Evolutionary conservation across 2,888 invertebrate species (phyloP), one percentile per base, ranked within the genome.

Genomic region (Hemicrepidius hirtus): DNA sequence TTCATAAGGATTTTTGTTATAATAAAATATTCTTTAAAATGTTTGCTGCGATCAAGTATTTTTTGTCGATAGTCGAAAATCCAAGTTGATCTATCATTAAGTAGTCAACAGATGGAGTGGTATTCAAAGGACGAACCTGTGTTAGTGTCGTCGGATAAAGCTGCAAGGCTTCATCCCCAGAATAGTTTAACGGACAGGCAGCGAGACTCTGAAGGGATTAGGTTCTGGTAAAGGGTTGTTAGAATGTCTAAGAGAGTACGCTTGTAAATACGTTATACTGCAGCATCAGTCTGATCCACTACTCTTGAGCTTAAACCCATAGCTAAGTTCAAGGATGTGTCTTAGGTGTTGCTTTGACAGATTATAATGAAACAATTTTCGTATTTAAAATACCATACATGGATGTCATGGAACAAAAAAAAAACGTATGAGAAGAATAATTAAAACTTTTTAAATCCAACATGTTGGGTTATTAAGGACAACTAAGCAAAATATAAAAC

Each of bases 191-290:
- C 16, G 44, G 63, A 49, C 63, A 62, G 24, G 63, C 28, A 46
- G 32, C n/a, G 60, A 60, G 35, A 63, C 28, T 35, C 63, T 49
- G 63, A 63, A 46, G 49, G 63, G 49, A 63, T 63, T 63, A 63
- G 21, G 49, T 13, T 20, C n/a, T 49, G 40, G 63, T 46, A 63
- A 63, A 63, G 63, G 63, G 63, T 63, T 63, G 63, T 63, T 63
- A 32, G 49, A 49, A 63, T 20, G 49, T 63, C 63, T 63, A 63
- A 49, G 49, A 35, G 63, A 63, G 63, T 63, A 37, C 41, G 46
- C 32, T 35, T 35, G 49, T 63, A 44, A 63, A 63, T 63, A 63
- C 63, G 44, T 63, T 44, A 63, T n/a, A 49, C 5, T 49, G 12
- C 44, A 18, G 35, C 49, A 32, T 35, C 28, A 37, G 41, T 63